Base-by-base conservation (phyloP, 2,113 vertebrate species). In the Morone saxatilis region DNA sequence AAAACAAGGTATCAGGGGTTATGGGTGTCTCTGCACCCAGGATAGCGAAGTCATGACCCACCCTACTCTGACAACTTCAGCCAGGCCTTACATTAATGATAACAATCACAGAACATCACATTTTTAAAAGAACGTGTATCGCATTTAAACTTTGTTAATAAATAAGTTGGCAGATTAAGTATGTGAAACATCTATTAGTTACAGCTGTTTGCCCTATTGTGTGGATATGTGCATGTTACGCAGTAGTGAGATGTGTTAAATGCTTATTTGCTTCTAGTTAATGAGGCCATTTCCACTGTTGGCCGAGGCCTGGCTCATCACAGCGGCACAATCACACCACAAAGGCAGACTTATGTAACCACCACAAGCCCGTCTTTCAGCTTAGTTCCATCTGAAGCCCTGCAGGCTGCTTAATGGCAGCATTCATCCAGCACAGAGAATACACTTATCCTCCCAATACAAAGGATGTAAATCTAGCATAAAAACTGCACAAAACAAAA, bases 281-380 rank as follows among this genome's bases (percentile, higher is more conserved):
- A 88, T 86, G 83, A 83, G 86, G 80, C 72, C 83, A 38, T 65
- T 66, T 83, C 62, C 71, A 83, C 70, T 22, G 68, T 22, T 78
- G 72, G 80, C 63, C 71, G 1, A 45, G 11, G 68, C 59, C 62
- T 2, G 78, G 83, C 78, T 86, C 68, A 69, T 81, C 83, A 60
- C 79, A 80, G 69, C 14, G 5, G 61, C 74, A 90, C 87, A 88
- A 88, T 90, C 77, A 82, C 77, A 80, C 54, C 40, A 89, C 91
- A 91, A 86, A 89, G 83, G 56, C 77, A 5, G 20, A 88, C 84
- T 93, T 94, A 93, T 86, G 90, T 87, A 91, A 93, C 85, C 88
- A 50, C 70, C 83, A 87, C 89, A 90, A 72, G 75, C 83, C 81
- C 7, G 76, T 71, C 87, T 89, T 88, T 93, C 88, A 93, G 75